Conservation (phyloP, 1,140 invertebrate species). For the Drosophila carrolli region DNA sequence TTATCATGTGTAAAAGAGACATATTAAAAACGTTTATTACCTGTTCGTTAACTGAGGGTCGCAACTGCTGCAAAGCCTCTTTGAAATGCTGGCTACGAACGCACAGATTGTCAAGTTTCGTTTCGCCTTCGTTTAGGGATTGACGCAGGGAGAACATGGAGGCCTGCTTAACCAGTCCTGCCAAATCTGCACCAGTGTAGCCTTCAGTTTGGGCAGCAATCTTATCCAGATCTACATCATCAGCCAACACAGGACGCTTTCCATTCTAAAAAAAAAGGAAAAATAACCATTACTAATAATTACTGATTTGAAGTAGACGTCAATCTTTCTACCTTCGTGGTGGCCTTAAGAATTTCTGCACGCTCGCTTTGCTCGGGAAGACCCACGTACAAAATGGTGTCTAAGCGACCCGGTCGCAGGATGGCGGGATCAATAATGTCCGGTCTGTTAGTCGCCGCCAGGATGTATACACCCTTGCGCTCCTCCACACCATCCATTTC, state of each 20-base stretch:
- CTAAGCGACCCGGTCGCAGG: conserved; percentile 96
- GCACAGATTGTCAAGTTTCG: conserved; percentile 55
- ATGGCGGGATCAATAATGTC: conserved; percentile 99
- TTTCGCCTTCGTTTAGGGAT: conserved; percentile 85
- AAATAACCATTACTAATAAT: no score
- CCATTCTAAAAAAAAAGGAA: conserved; percentile 87
- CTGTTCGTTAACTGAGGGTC: conserved; percentile 77
- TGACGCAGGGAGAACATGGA: conserved; percentile 91
- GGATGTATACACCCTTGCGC: conserved; percentile 95
- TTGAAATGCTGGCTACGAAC: conserved; percentile 72
- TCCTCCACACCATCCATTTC: conserved; percentile 99
- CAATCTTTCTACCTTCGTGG: conserved; percentile 91
- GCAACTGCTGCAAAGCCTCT: conserved; percentile 65
- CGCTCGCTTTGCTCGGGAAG: conserved; percentile 93
- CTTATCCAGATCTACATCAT: conserved; percentile 91
- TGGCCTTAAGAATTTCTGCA: conserved; percentile 94
- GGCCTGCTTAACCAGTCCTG: conserved; percentile 93
- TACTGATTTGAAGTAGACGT: neutral
- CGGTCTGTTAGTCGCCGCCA: conserved; percentile 98
- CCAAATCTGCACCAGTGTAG: conserved; percentile 97
- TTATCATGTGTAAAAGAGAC: neutral
- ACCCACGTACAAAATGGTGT: conserved; percentile 97
- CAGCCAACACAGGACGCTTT: conserved; percentile 89
- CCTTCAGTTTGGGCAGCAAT: conserved; percentile 90
- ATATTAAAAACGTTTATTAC: conserved; percentile 23